Conservation (phyloP, 1,140 invertebrate genomes). For the Aporrectodea caliginosa region DNA sequence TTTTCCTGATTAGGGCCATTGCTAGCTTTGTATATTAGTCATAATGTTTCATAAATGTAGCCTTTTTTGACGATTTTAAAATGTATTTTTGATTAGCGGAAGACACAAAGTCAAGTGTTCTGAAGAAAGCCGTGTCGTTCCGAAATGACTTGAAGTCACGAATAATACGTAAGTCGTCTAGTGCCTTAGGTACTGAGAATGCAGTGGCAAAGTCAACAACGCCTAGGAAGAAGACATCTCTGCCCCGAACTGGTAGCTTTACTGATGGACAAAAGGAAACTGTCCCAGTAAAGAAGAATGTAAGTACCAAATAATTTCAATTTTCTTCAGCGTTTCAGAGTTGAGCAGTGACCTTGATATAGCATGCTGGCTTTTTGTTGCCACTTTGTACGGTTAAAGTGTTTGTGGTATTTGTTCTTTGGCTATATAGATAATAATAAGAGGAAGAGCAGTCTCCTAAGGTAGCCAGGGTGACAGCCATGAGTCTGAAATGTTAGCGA, state of each 20-base stretch:
- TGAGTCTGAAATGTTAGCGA: no score
- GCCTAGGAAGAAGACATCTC: background rate
- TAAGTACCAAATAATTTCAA: no score
- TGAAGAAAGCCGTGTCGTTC: background rate
- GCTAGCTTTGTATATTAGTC: background rate
- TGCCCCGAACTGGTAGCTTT: background rate
- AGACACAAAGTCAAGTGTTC: background rate
- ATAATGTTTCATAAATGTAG: background rate
- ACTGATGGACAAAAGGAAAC: background rate
- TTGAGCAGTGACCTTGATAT: no score
- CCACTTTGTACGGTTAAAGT: no score
- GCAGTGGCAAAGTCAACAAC: background rate
- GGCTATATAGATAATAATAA: no score
- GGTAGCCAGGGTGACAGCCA: no score
- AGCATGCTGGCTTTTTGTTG: no score
- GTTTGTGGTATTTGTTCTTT: no score
- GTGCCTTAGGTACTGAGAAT: background rate
- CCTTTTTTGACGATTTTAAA: background rate
- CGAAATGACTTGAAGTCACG: background rate
- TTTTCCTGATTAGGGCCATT: background rate
- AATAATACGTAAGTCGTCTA: background rate
- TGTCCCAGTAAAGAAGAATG: background rate
- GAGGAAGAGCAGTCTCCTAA: no score
- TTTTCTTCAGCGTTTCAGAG: no score
- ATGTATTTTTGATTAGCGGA: background rate